A percentile compares a stretch with the other conserved stretches of the same genome.
Conservation (phyloP, 2,113 vertebrate species). For the Hippotragus niger region DNA sequence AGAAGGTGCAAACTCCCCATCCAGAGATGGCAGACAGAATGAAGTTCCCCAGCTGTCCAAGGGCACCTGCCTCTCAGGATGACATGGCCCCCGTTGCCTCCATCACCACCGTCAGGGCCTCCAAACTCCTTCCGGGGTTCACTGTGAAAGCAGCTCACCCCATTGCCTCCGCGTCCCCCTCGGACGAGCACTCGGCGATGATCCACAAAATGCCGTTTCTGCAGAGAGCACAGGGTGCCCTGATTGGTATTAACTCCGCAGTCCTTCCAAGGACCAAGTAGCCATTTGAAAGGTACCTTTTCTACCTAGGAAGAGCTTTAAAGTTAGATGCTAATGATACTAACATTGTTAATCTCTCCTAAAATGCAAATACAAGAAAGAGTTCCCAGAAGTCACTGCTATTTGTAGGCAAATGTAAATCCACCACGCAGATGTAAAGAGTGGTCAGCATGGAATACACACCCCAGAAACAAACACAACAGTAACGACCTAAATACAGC, state of each 20-base stretch:
- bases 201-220: slow-evolving; percentile 93
- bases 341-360: neutral
- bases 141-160: slow-evolving; percentile 89
- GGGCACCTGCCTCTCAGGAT: slow-evolving; percentile 88
- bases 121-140: slow-evolving; percentile 95
- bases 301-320: neutral
- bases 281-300: neutral
- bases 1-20: too few species aligned
- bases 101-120: slow-evolving; percentile 95
- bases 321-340: neutral
- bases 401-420: neutral
- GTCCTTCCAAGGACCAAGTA: neutral
- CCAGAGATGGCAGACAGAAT: rapidly evolving
- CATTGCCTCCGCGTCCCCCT: slow-evolving; percentile 89
- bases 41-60: rapidly evolving
- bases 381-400: neutral
- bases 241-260: neutral
- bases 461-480: neutral
- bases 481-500: neutral
- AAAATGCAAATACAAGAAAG: neutral
- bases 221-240: neutral
- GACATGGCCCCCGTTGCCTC: slow-evolving; percentile 91
- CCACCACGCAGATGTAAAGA: neutral
- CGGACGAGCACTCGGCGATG: slow-evolving; percentile 85
- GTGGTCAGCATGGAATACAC: rapidly evolving